A percentile compares a stretch with the other conserved stretches of the same genome.
Conservation (phyloP, 1,140 invertebrate species). For the Rhopalosiphum maidis region DNA sequence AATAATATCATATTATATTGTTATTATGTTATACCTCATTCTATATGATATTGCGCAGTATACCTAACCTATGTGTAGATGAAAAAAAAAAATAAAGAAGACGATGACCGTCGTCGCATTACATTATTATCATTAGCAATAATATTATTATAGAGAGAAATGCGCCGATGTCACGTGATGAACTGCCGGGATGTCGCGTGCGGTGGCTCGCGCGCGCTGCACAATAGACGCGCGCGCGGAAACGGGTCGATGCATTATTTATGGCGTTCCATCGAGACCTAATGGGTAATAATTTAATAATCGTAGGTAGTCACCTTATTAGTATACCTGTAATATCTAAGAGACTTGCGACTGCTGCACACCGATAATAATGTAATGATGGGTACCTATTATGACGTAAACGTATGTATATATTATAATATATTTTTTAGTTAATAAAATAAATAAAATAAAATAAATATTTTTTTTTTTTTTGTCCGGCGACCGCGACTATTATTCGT, state of each 20-base stretch:
- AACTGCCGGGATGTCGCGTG: slow-evolving; percentile 6
- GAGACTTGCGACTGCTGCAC: too few relatives aligned
- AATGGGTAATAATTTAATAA: neutral
- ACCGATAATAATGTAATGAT: neutral
- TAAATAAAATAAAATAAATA: too few relatives aligned
- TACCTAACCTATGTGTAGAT: neutral
- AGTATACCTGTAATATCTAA: too few relatives aligned
- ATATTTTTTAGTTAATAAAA: too few relatives aligned
- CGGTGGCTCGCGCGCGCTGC: neutral
- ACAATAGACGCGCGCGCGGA: neutral
- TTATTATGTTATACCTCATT: neutral
- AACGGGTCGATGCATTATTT: slow-evolving; percentile 51
- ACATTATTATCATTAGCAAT: neutral
- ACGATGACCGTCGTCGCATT: neutral
- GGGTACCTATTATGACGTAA: neutral
- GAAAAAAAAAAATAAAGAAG: neutral
- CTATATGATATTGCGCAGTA: neutral
- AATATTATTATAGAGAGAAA: neutral
- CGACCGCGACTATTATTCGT: too few relatives aligned
- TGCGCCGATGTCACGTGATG: neutral
- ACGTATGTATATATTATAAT: too few relatives aligned
- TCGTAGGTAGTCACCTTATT: too few relatives aligned
- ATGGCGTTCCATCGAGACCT: neutral
- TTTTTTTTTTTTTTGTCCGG: too few relatives aligned
- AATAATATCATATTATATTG: neutral